Evolutionary conservation across 2,113 vertebrate species (phyloP).

Genomic region (Sinocyclocheilus anshuiensis): DNA sequence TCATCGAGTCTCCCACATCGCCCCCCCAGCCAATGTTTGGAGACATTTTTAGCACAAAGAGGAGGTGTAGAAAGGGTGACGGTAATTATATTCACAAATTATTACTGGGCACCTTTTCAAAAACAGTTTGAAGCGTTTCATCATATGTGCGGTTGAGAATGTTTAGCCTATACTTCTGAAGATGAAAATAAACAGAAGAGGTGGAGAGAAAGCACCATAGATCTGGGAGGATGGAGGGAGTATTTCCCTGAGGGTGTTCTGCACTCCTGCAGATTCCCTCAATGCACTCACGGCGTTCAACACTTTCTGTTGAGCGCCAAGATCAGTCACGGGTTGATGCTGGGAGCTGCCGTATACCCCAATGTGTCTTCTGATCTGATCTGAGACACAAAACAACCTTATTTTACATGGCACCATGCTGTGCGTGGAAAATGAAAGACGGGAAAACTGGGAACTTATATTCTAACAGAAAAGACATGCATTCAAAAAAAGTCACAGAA

Average conservation of each 20-base stretch:
- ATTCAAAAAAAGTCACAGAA: neutral
- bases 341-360: neutral
- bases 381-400: slow-evolving; percentile 26
- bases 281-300: neutral
- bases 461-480: neutral
- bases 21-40: slow-evolving; percentile 16
- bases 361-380: slow-evolving; percentile 6
- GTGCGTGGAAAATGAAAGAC: slow-evolving; percentile 2
- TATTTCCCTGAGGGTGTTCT: slow-evolving; percentile 51
- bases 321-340: slow-evolving; percentile 11
- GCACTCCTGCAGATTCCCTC: slow-evolving; percentile 41
- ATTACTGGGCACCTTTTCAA: slow-evolving; percentile 54
- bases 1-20: neutral
- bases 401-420: slow-evolving; percentile 32
- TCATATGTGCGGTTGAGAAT: slow-evolving; percentile 44
- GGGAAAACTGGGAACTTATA: slow-evolving; percentile 5
- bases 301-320: neutral
- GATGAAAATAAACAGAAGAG: slow-evolving; percentile 53
- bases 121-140: slow-evolving; percentile 51
- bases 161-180: slow-evolving; percentile 55
- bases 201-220: slow-evolving; percentile 51
- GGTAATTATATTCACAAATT: slow-evolving; percentile 57
- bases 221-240: slow-evolving; percentile 51
- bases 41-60: slow-evolving; percentile 28
- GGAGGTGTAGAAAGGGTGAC: slow-evolving; percentile 55